Conservation (phyloP, 2,797 vertebrate species). For the Xenentodon cancila region DNA sequence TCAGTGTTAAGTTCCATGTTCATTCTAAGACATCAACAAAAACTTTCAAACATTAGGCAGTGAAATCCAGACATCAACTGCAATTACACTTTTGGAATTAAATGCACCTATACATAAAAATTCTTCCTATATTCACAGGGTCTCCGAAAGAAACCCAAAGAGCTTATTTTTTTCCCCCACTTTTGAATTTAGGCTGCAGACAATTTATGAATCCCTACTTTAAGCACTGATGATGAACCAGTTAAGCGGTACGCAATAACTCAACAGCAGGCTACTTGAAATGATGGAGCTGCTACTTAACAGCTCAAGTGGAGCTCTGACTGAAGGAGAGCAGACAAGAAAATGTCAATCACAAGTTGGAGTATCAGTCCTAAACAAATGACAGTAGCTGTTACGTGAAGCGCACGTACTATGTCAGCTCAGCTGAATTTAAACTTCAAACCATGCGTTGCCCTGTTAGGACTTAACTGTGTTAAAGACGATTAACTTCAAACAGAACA, state of each 20-base stretch:
- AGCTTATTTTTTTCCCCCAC: not conserved
- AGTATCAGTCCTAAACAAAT: conserved; percentile 8
- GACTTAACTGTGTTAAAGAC: conserved; percentile 15
- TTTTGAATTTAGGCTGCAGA: conserved; percentile 1
- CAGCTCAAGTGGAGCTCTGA: conserved; percentile 12
- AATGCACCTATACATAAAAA: conserved; percentile 1
- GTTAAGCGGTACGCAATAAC: conserved; percentile 17
- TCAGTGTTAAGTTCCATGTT: not conserved
- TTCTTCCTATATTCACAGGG: not conserved
- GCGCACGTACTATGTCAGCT: not conserved
- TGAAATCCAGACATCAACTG: conserved; percentile 22
- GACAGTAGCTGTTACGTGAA: not conserved
- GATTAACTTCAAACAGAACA: conserved; percentile 3
- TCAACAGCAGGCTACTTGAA: conserved; percentile 20
- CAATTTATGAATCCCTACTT: conserved; percentile 18
- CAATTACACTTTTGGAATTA: not conserved
- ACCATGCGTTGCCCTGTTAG: conserved; percentile 1
- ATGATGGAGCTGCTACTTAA: conserved; percentile 23
- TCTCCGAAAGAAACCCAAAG: not conserved
- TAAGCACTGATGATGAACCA: conserved; percentile 15
- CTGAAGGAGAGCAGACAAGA: conserved; percentile 1
- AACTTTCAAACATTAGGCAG: conserved; percentile 31
- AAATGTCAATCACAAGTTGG: conserved; percentile 12
- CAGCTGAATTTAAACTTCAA: not conserved
- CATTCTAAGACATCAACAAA: conserved; percentile 6